These are phyloP conservation scores for Hyppa rectilinea DNA, from an alignment of 2,888 invertebrate species.

Conservation along the genomic window DNA sequence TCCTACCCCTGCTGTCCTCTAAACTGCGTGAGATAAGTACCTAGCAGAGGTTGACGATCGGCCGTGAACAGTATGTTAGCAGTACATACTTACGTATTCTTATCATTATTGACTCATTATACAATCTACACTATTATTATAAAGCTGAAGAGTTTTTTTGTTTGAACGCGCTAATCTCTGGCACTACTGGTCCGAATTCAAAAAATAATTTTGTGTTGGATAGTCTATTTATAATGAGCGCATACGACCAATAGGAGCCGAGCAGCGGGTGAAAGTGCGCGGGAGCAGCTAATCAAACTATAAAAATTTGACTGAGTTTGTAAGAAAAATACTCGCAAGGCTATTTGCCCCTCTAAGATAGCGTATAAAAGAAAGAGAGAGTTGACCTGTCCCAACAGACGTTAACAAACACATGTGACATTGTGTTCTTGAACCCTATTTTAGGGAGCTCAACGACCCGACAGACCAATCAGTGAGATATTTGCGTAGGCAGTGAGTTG, in stretches of 20 bases:
- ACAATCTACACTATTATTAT: too few species aligned
- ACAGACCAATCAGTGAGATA: slow-evolving; percentile 13
- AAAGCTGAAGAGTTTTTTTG: too few species aligned
- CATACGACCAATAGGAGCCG: too few species aligned
- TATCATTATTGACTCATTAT: slow-evolving; percentile 25
- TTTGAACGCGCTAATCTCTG: too few species aligned
- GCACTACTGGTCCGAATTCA: too few species aligned
- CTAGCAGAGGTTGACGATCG: slow-evolving; percentile 32
- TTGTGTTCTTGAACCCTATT: slow-evolving; percentile 25
- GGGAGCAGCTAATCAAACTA: too few species aligned
- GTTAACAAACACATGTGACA: not conserved
- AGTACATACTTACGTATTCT: not conserved
- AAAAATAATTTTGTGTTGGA: too few species aligned
- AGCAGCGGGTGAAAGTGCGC: too few species aligned
- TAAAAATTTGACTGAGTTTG: not conserved
- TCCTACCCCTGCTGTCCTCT: slow-evolving; percentile 10
- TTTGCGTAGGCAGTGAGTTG: slow-evolving; percentile 34
- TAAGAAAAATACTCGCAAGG: not conserved
- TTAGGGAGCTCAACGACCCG: slow-evolving; percentile 40
- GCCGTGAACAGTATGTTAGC: slow-evolving; percentile 1
- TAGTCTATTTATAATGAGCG: too few species aligned
- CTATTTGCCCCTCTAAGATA: too few species aligned
- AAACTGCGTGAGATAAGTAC: slow-evolving; percentile 6
- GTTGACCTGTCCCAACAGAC: slow-evolving; percentile 2
- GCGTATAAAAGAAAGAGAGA: too few species aligned